Evolutionary conservation across 2,888 invertebrate genomes (phyloP).

Genomic region (Phrixothrix hirtus): DNA sequence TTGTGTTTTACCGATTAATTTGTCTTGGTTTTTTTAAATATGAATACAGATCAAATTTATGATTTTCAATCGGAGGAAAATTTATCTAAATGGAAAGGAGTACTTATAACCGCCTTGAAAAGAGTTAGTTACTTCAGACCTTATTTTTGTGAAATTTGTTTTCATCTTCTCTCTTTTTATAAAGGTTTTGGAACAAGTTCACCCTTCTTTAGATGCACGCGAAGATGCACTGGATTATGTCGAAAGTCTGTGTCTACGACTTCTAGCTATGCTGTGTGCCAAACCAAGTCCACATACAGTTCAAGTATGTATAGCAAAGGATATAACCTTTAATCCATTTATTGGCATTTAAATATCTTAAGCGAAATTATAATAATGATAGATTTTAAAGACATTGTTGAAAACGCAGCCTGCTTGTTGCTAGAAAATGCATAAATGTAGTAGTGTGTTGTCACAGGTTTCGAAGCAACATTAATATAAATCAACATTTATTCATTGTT

Average conservation of each 20-base stretch:
- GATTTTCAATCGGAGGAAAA: constrained; percentile 90
- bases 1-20: constrained; percentile 36
- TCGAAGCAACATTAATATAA: neutral
- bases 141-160: constrained; percentile 14
- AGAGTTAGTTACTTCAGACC: constrained; percentile 65
- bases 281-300: constrained; percentile 82
- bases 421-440: too few relatives aligned
- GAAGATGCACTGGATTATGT: constrained; percentile 92
- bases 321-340: too few relatives aligned
- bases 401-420: too few relatives aligned
- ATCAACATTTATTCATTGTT: too few relatives aligned
- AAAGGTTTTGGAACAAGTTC: constrained; percentile 88
- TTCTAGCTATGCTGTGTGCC: constrained; percentile 86
- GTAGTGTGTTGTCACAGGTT: neutral
- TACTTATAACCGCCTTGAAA: constrained; percentile 83
- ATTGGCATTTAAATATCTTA: too few relatives aligned
- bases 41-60: constrained; percentile 64
- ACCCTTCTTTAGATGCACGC: constrained; percentile 81
- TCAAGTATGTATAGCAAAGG: constrained; percentile 64
- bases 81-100: constrained; percentile 88
- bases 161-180: constrained; percentile 22
- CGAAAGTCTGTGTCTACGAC: constrained; percentile 85
- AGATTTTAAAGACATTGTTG: too few relatives aligned
- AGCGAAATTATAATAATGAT: too few relatives aligned
- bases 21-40: constrained; percentile 39